These are phyloP conservation scores for Zapus hudsonius DNA, from an alignment of 2,113 vertebrate species.

Conservation along the genomic window DNA sequence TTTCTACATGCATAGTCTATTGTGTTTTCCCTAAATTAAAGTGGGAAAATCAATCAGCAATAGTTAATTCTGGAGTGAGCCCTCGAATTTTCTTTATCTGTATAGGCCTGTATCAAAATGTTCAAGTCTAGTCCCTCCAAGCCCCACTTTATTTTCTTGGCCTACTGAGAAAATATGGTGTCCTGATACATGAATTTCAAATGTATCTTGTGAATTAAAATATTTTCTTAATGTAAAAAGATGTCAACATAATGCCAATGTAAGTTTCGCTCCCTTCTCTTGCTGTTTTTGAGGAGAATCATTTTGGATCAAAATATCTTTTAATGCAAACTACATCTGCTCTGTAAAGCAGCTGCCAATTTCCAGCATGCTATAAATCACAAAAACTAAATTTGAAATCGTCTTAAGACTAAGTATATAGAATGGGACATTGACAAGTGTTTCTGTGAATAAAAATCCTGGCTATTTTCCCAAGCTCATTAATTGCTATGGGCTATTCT, in stretches of 20 bases:
- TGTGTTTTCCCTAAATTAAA: neutral
- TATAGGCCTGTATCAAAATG: neutral
- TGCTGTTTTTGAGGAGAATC: conserved; percentile 46
- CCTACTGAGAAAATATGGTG: no score
- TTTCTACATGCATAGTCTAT: neutral
- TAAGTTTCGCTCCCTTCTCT: neutral
- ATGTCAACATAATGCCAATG: neutral
- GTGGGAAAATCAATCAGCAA: neutral
- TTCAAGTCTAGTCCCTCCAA: neutral
- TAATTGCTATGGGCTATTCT: conserved; percentile 9
- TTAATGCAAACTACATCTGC: conserved; percentile 70
- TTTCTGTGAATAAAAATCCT: conserved; percentile 45
- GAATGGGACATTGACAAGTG: conserved; percentile 49
- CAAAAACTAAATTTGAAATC: conserved; percentile 73
- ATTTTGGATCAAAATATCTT: conserved; percentile 65
- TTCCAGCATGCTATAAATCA: conserved; percentile 64
- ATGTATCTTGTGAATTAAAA: conserved; percentile 27
- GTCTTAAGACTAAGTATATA: conserved; percentile 67
- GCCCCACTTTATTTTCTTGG: neutral
- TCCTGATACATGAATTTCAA: conserved; percentile 4
- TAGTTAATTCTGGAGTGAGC: conserved; percentile 4
- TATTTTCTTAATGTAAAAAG: conserved; percentile 57
- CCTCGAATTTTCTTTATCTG: conserved; percentile 13
- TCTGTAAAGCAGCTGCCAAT: conserved; percentile 67
- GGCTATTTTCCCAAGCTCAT: conserved; percentile 40